Evolutionary conservation across 2,113 vertebrate species (phyloP).

Genomic region (Hydropotes inermis): DNA sequence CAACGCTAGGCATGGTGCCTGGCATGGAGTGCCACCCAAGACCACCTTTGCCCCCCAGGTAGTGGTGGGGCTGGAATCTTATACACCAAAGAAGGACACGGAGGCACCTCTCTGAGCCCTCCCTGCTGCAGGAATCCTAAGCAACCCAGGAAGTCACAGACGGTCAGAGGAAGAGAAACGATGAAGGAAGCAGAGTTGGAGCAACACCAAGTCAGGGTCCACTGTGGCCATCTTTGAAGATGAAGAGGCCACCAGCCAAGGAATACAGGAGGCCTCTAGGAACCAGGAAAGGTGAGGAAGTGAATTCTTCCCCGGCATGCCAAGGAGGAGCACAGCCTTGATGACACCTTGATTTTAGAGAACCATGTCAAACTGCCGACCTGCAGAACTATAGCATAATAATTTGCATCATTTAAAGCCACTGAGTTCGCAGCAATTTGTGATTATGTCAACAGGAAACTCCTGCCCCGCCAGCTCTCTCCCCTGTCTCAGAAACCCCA

Average conservation of each 20-base stretch:
- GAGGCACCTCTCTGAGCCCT: background rate
- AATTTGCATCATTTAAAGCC: background rate
- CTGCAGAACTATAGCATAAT: background rate
- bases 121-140: background rate
- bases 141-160: background rate
- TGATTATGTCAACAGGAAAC: background rate
- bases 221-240: background rate
- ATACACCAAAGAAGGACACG: background rate
- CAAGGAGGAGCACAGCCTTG: background rate
- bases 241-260: background rate
- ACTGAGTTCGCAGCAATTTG: background rate
- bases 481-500: background rate
- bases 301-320: background rate
- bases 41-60: background rate
- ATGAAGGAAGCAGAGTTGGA: background rate
- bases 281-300: background rate
- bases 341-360: background rate
- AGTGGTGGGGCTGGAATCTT: background rate
- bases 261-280: background rate
- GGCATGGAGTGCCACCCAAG: background rate
- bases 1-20: background rate
- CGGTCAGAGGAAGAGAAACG: background rate
- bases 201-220: background rate
- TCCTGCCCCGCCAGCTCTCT: background rate
- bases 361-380: background rate